Conservation (phyloP, 2,113 vertebrate species). For the Bubo scandiacus region DNA sequence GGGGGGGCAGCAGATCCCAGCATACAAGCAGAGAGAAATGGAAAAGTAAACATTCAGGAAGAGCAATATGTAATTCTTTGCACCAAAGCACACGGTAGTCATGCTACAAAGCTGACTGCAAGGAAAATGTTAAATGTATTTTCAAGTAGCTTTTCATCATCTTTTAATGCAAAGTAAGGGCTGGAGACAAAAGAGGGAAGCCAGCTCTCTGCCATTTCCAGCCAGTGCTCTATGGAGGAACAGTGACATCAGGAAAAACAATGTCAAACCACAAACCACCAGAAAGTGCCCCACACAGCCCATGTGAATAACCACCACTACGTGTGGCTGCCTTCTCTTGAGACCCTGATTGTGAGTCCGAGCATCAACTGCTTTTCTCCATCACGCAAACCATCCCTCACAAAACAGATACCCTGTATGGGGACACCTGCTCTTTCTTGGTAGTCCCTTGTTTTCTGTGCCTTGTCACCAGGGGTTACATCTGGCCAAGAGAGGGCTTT, state of each 20-base stretch:
- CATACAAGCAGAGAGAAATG: background rate
- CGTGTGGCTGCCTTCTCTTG: background rate
- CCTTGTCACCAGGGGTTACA: background rate
- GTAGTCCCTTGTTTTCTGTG: background rate
- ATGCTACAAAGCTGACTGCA: conserved; percentile 3
- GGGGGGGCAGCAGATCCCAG: background rate
- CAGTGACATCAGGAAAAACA: background rate
- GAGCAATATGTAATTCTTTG: conserved; percentile 26
- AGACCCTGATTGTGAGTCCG: background rate
- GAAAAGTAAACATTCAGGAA: conserved; percentile 4
- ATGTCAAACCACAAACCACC: background rate
- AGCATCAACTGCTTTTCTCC: background rate
- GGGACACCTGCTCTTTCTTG: background rate
- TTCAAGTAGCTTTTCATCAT: conserved; percentile 28
- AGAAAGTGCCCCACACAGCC: background rate
- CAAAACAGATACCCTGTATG: fast-evolving
- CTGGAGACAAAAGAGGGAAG: conserved; percentile 13
- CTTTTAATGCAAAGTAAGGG: conserved; percentile 9
- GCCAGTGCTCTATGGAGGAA: background rate
- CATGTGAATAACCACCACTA: background rate
- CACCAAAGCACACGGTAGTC: conserved; percentile 24
- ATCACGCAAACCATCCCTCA: background rate
- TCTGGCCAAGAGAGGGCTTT: background rate
- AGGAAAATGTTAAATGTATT: conserved; percentile 7
- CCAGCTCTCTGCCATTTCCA: background rate